Evolutionary conservation across 2,797 vertebrate species (phyloP), one percentile per base, ranked within the genome.

Genomic region (Sebastolobus altivelis): DNA sequence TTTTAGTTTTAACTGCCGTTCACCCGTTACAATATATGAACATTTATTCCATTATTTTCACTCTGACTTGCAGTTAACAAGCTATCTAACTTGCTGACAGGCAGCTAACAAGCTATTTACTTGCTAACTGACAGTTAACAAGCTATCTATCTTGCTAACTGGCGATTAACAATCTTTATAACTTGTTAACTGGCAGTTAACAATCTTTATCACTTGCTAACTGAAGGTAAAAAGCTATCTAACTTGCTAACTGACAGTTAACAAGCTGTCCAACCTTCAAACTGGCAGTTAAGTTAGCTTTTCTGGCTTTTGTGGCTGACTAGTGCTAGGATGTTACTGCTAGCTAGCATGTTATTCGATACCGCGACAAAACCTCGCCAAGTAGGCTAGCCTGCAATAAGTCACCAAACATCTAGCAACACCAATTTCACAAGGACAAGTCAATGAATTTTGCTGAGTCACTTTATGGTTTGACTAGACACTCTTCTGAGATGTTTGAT

Each of bases 401-500:
- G 75, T 73, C 58, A 38, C 20, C 22, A 71, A 52, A 80, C 61
- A 29, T 60, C 12, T 8, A 43, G 31, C 6, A 60, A 9, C 33
- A 43, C 27, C 3, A 5, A 56, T 31, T 58, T 40, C 3, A 59
- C 0, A 6, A 59, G 33, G 2, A 70, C 4, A 31, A 29, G 37
- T n/a, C 25, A 7, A 61, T 29, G 4, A n/a, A 58, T 27, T 35
- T 46, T 16, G 8, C 25, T 52, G 58, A 4, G 3, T 11, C 31
- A 38, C 43, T 62, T 62, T 38, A 29, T 43, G 31, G 16, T 37
- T 25, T 33, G 37, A 31, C 31, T 0, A 2, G 16, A 25, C 18
- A 22, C 12, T n/a, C 25, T 40, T 63, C 65, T 84, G 79, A 86
- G 74, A 91, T 82, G 74, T 49, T 22, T 71, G 80, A 86, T 60